Conservation (phyloP, 2,888 invertebrate genomes). For the Odontothrips loti region DNA sequence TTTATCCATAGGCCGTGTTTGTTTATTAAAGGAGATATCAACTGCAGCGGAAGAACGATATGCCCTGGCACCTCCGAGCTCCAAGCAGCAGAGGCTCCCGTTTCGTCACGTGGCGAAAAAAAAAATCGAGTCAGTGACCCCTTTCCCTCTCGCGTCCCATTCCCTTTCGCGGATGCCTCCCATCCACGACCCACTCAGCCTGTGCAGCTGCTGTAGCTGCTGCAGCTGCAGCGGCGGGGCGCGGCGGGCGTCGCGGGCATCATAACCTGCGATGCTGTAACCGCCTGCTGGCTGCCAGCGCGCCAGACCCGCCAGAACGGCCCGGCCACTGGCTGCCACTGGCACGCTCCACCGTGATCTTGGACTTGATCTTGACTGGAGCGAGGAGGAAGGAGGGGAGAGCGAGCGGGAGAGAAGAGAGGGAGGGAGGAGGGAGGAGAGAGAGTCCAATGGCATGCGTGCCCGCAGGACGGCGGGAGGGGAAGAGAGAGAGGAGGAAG, state of each 20-base stretch:
- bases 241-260: background rate
- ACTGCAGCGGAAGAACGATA: no score
- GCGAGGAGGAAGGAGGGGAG: background rate
- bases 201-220: no score
- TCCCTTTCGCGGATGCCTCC: no score
- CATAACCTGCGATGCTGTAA: background rate
- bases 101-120: no score
- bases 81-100: no score
- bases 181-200: no score
- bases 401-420: background rate
- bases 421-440: background rate
- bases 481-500: background rate
- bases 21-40: no score
- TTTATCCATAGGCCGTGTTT: no score
- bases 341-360: background rate
- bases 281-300: background rate
- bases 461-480: background rate
- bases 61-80: no score
- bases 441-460: background rate
- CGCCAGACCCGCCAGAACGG: background rate
- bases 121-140: no score
- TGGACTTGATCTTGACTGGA: background rate
- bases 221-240: no score
- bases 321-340: background rate
- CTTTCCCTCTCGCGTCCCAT: no score